Evolutionary conservation across 2,888 invertebrate species (phyloP).

Genomic region (Chrysolina haemoptera): DNA sequence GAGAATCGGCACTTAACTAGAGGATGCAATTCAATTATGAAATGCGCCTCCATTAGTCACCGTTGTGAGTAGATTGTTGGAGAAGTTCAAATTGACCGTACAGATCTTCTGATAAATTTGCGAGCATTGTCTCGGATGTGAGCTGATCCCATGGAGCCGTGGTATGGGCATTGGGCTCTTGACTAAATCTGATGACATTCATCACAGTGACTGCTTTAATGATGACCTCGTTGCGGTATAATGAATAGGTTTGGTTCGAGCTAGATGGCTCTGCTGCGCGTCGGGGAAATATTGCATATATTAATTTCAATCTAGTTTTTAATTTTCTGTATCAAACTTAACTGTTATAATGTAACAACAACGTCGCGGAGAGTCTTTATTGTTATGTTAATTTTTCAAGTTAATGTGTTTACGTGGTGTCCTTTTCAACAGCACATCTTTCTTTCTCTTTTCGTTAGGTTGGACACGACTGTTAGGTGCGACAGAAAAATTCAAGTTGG

Average conservation of each 20-base stretch:
- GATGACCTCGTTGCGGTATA: conserved; percentile 47
- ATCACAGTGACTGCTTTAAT: conserved; percentile 50
- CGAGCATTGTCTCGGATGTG: conserved; percentile 57
- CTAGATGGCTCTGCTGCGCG: conserved; percentile 26
- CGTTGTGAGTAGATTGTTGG: conserved; percentile 63
- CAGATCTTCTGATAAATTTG: conserved; percentile 66
- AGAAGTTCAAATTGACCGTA: conserved; percentile 66
- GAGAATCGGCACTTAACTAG: conserved; percentile 59
- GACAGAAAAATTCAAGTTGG: no score
- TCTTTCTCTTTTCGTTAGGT: not conserved
- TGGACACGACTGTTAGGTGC: not conserved
- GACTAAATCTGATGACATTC: conserved; percentile 46
- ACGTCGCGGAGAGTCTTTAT: not conserved
- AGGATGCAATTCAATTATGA: conserved; percentile 67
- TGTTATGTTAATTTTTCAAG: not conserved
- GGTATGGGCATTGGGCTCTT: conserved; percentile 43
- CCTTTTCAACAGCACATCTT: no score
- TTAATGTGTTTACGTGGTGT: not conserved
- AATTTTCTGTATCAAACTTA: conserved; percentile 3
- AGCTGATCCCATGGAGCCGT: conserved; percentile 41
- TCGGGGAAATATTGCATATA: not conserved
- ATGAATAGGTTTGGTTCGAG: conserved; percentile 42
- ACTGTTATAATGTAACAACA: not conserved
- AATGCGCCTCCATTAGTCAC: conserved; percentile 66
- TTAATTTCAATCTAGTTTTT: conserved; percentile 15